A percentile compares a stretch with the other conserved stretches of the same genome.
phyloP scores from a whole-genome alignment of 2,797 vertebrate species.

The Macropodus opercularis region DNA sequence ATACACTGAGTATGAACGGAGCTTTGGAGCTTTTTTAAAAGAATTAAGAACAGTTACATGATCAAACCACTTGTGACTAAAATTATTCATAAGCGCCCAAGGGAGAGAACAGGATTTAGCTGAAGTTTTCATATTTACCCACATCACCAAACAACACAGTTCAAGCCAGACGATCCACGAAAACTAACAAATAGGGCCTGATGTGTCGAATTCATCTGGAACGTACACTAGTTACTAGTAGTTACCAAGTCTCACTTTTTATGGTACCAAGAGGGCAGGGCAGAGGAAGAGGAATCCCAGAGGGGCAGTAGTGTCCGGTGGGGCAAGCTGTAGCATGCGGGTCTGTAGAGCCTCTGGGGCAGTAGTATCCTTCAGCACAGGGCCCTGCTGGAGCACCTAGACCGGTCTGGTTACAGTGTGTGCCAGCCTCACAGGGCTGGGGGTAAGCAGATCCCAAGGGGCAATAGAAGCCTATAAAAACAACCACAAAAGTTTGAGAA shows the following conservation, averaged over 20 bases:
- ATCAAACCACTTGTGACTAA: constrained; percentile 63
- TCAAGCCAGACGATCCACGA: constrained; percentile 29
- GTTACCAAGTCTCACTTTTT: constrained; percentile 79
- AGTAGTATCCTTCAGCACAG: constrained; percentile 80
- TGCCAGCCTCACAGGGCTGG: constrained; percentile 85
- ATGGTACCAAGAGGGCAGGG: constrained; percentile 86
- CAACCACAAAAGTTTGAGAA: constrained; percentile 21
- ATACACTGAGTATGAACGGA: constrained; percentile 44
- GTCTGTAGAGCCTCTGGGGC: constrained; percentile 72
- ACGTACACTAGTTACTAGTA: too few species aligned
- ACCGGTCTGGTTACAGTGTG: constrained; percentile 78
- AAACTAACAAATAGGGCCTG: too few species aligned
- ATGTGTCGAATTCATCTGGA: constrained; percentile 16
- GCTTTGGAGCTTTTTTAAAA: constrained; percentile 40
- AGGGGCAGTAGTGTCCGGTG: constrained; percentile 88
- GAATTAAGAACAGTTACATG: constrained; percentile 68
- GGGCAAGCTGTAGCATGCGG: constrained; percentile 72
- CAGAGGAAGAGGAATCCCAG: constrained; percentile 80
- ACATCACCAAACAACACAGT: constrained; percentile 50
- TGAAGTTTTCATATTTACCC: constrained; percentile 42
- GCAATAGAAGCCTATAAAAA: constrained; percentile 85
- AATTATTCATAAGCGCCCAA: constrained; percentile 60
- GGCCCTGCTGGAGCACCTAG: constrained; percentile 74
- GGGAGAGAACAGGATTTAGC: constrained; percentile 28
- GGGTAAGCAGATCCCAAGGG: constrained; percentile 83